Conservation (phyloP, 1,140 invertebrate genomes). For the Sycophaga agraensis region DNA sequence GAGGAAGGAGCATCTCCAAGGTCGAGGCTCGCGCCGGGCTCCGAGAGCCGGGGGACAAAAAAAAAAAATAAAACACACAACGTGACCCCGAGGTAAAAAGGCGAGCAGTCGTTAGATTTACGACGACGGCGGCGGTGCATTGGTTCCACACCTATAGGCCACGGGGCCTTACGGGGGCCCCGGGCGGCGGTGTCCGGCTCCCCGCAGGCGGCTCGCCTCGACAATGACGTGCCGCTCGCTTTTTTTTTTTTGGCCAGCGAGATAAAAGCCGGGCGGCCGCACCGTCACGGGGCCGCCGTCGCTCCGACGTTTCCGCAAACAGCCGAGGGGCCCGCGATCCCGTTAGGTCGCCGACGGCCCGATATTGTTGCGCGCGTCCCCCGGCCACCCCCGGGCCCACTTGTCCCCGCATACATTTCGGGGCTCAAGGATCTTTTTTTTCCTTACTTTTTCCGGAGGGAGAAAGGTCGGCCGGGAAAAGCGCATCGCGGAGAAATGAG, state of each 20-base stretch:
- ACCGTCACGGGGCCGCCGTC: constrained; percentile 35
- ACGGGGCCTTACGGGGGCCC: too few relatives aligned
- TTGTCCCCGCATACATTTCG: constrained; percentile 8
- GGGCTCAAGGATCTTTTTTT: constrained; percentile 11
- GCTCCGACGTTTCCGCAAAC: constrained; percentile 45
- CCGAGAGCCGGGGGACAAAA: neutral
- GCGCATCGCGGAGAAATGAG: neutral
- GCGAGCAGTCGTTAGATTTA: constrained; percentile 18
- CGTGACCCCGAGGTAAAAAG: neutral
- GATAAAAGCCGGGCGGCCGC: constrained; percentile 35
- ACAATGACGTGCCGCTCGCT: constrained; percentile 36
- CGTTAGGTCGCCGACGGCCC: constrained; percentile 38
- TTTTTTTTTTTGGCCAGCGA: constrained; percentile 33
- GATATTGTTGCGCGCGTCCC: neutral
- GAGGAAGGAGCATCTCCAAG: neutral
- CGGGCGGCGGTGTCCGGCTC: neutral
- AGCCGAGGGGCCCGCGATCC: constrained; percentile 20
- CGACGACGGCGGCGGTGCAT: constrained; percentile 24
- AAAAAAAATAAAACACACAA: neutral
- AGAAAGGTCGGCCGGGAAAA: neutral
- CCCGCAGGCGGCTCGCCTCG: neutral
- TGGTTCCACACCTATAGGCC: constrained; percentile 40
- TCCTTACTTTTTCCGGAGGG: too few relatives aligned
- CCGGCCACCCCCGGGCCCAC: neutral
- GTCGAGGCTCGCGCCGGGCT: neutral